Base-by-base conservation (phyloP, 2,797 vertebrate species). In the Momotus momota region DNA sequence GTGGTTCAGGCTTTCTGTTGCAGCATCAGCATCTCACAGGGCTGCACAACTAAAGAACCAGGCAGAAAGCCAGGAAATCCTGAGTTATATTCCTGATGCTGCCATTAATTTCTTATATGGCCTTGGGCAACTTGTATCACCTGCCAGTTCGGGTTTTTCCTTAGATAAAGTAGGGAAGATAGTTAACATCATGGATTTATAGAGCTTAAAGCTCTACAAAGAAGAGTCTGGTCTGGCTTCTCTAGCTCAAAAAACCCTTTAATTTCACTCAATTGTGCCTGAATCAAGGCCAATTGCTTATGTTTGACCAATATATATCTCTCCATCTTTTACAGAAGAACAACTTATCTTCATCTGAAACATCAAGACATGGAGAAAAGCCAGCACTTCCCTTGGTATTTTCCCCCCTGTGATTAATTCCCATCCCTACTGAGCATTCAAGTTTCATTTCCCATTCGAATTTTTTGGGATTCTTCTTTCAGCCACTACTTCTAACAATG, bases 341-440 rank as follows among this genome's bases (percentile, higher is more conserved):
- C 92, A 94, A 96, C 86, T 97, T 96, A 92, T 96, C 95, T 97
- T 96, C 94, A 90, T 94, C 91, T 96, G 54, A 96, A 91, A 96
- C 92, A 96, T 96, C 94, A 97, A 96, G 94, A 96, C 92, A 91
- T 96, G 96, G 94, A 94, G 49, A 89, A 90, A 96, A 96, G 93
- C 95, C 96, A 97, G 88, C n/a, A 74, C 69, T 88, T 95, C 91
- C 94, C 94, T 69, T 92, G 94, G 91, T 96, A 94, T 95, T 95
- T 94, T 91, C 8, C 94, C 92, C 84, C 75, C 74, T 93, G 86
- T 94, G 94, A 95, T 96, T 96, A 96, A 96, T 95, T 94, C 91
- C 65, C 65, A 67, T 82, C 75, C 93, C 94, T 93, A 94, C 18
- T 48, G 84, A 95, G 91, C 88, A 88, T 96, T 96, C 94, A 95